Base-by-base conservation (phyloP, 2,113 vertebrate species). In the Plecotus auritus region DNA sequence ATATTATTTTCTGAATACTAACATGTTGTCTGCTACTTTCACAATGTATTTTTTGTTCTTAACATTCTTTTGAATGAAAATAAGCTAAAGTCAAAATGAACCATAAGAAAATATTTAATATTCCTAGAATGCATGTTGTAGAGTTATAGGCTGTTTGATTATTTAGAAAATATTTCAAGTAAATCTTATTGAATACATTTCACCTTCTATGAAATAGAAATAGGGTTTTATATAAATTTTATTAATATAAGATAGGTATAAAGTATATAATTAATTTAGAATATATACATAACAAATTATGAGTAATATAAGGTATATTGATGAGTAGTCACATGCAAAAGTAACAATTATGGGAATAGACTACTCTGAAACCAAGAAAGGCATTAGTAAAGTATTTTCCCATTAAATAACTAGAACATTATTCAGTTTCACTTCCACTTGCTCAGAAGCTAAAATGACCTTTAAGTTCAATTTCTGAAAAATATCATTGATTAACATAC, bases 391-490 rank as follows among this genome's bases (percentile, higher is more conserved):
- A 82, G 18, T 16, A 73, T 82, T 86, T 96, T 96, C 35, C 76
- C 89, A 70, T 77, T 77, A 85, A 78, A 73, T 84, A 89, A 35
- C 61, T 61, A 81, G 22, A 88, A 85, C 23, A 51, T 32, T 84
- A 23, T 56, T 92, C 32, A 59, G 54, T 97, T 95, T 92, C 78
- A 94, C 88, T 95, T 94, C 37, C 51, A 74, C 70, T 96, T 91
- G 47, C 67, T 90, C 80, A 93, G 81, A 90, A 91, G n/a, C 30
- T 72, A 4, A 82, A 40, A 9, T 91, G 84, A 94, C 32, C 59
- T 91, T 91, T 69, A 89, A 73, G 47, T 82, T 94, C 66, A 95
- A 95, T 49, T 94, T 89, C 80, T 95, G 74, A 70, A 95, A 93
- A 92, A 72, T 66, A 70, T 84, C 49, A 84, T 45, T 77, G 77